Conservation (phyloP, 2,888 invertebrate genomes). For the Rutpela maculata region DNA sequence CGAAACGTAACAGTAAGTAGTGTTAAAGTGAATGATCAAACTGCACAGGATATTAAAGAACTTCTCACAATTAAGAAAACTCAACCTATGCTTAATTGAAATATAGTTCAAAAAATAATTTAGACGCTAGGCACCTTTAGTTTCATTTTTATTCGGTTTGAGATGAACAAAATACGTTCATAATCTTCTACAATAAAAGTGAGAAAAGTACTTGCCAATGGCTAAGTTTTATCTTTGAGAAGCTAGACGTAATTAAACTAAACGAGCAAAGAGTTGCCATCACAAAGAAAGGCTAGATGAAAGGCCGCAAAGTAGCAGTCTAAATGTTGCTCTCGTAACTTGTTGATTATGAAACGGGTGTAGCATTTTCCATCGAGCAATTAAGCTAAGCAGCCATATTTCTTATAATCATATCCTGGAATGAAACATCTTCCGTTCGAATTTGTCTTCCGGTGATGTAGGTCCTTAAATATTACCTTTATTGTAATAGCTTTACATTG, state of each 20-base stretch:
- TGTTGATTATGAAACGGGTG: conserved; percentile 39
- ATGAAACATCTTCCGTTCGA: conserved; percentile 5
- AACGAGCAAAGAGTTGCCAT: conserved; percentile 17
- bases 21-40: no score
- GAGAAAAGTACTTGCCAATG: conserved; percentile 28
- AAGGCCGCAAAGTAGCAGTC: conserved; percentile 24
- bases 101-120: not conserved
- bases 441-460: not conserved
- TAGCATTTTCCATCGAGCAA: conserved; percentile 27
- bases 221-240: conserved; percentile 22
- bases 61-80: not conserved
- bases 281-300: conserved; percentile 21
- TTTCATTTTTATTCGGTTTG: not conserved
- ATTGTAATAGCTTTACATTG: not conserved
- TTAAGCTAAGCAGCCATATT: conserved; percentile 27
- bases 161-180: not conserved
- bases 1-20: no score
- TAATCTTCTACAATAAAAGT: conserved; percentile 20
- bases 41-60: not conserved
- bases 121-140: not conserved
- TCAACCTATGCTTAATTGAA: not conserved
- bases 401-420: conserved; percentile 28
- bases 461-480: not conserved
- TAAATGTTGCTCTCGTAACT: conserved; percentile 37
- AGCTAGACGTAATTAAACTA: conserved; percentile 28